Evolutionary conservation across 2,113 vertebrate genomes (phyloP).

Genomic region (Ammodytes marinus): DNA sequence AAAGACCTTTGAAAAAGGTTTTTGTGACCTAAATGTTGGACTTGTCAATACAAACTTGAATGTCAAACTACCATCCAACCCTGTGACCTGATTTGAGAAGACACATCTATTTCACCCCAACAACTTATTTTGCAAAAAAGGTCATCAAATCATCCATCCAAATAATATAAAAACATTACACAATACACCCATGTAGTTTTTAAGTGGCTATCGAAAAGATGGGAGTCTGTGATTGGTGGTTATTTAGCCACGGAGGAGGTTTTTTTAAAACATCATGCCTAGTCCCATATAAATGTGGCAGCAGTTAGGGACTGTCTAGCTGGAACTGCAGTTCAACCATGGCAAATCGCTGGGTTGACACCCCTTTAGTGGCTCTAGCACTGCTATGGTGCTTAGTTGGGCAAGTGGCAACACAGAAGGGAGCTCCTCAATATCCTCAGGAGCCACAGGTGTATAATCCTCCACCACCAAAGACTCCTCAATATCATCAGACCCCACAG

Average conservation of each 20-base stretch:
- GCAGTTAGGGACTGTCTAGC: conserved; percentile 32
- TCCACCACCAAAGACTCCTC: not conserved
- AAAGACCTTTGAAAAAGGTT: conserved; percentile 55
- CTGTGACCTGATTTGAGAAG: conserved; percentile 13
- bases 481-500: not conserved
- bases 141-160: not conserved
- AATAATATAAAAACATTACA: conserved; percentile 4
- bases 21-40: conserved; percentile 55
- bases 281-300: conserved; percentile 54
- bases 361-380: conserved; percentile 46
- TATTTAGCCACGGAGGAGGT: conserved; percentile 39
- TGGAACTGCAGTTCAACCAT: conserved; percentile 59
- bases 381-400: conserved; percentile 52
- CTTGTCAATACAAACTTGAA: conserved; percentile 57
- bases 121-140: conserved; percentile 4
- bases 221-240: conserved; percentile 35
- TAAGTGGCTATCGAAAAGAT: conserved; percentile 9
- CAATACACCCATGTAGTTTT: not conserved
- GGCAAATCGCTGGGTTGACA: conserved; percentile 38
- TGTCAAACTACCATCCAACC: conserved; percentile 37
- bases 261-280: conserved; percentile 5
- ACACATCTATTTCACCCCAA: not conserved
- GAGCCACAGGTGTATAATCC: not conserved
- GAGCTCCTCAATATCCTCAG: not conserved
- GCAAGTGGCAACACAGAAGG: conserved; percentile 36